Conservation (phyloP, 2,113 vertebrate species). For the Oreochromis aureus region DNA sequence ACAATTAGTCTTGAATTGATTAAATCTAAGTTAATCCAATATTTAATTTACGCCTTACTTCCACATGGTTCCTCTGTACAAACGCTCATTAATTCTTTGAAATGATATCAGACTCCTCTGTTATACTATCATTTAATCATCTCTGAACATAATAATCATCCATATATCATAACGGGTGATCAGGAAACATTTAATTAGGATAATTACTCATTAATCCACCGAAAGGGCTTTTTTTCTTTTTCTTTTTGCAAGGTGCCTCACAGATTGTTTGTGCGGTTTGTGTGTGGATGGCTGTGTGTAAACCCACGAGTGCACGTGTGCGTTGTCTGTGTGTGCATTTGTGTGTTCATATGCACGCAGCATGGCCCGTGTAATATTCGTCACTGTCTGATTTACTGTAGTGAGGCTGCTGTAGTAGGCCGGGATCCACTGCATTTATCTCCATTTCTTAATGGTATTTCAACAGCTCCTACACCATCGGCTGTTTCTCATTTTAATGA, state of each 20-base stretch:
- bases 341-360: conserved; percentile 32
- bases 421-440: conserved; percentile 73
- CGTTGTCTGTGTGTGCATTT: neutral
- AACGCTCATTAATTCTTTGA: conserved; percentile 55
- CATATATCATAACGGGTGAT: conserved; percentile 55
- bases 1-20: conserved; percentile 43
- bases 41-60: conserved; percentile 50
- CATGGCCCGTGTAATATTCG: conserved; percentile 55
- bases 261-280: conserved; percentile 26
- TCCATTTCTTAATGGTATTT: conserved; percentile 80
- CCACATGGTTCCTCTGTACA: conserved; percentile 24
- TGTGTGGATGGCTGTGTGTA: neutral
- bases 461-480: conserved; percentile 70
- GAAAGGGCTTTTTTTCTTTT: neutral
- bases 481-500: conserved; percentile 79
- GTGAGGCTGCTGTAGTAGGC: conserved; percentile 50
- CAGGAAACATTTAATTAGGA: conserved; percentile 68
- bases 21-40: conserved; percentile 49
- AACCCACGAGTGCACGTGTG: neutral
- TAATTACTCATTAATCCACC: conserved; percentile 64
- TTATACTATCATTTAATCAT: conserved; percentile 61
- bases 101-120: conserved; percentile 39
- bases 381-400: conserved; percentile 77
- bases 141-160: conserved; percentile 54
- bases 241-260: conserved; percentile 19